Conservation (phyloP, 2,888 invertebrate species). For the Venustoraphidia nigricollis region DNA sequence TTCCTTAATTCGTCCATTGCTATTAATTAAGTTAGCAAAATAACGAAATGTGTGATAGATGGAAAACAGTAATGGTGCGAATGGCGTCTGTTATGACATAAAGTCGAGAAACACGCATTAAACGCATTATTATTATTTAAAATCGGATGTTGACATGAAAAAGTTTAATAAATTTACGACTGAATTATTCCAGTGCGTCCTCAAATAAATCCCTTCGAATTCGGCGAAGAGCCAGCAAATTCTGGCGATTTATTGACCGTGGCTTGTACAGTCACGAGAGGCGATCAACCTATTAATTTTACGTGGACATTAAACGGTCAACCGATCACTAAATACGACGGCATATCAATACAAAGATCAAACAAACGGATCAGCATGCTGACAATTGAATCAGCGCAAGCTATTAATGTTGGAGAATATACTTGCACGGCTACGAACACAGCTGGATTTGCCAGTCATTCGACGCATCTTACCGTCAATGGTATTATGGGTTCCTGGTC, state of each 20-base stretch:
- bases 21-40: too few species aligned
- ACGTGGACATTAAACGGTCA: constrained; percentile 47
- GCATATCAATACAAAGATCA: constrained; percentile 36
- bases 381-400: constrained; percentile 43
- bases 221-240: constrained; percentile 49
- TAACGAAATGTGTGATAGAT: too few species aligned
- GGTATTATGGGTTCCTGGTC: constrained; percentile 20
- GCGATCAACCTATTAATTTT: constrained; percentile 61
- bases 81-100: too few species aligned
- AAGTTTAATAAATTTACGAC: too few species aligned
- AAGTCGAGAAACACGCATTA: too few species aligned
- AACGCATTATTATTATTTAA: too few species aligned
- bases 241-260: constrained; percentile 20
- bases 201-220: constrained; percentile 62
- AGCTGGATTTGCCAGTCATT: constrained; percentile 38
- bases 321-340: constrained; percentile 30
- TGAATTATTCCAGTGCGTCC: constrained; percentile 44
- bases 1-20: too few species aligned
- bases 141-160: too few species aligned
- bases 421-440: constrained; percentile 43
- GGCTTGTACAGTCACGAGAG: constrained; percentile 53
- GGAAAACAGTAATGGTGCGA: too few species aligned
- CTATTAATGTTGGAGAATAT: constrained; percentile 44
- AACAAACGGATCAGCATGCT: constrained; percentile 47
- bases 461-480: constrained; percentile 37